Evolutionary conservation across 2,888 invertebrate genomes (phyloP), one percentile per base, ranked within the genome.

Genomic region (Athalia rosae): DNA sequence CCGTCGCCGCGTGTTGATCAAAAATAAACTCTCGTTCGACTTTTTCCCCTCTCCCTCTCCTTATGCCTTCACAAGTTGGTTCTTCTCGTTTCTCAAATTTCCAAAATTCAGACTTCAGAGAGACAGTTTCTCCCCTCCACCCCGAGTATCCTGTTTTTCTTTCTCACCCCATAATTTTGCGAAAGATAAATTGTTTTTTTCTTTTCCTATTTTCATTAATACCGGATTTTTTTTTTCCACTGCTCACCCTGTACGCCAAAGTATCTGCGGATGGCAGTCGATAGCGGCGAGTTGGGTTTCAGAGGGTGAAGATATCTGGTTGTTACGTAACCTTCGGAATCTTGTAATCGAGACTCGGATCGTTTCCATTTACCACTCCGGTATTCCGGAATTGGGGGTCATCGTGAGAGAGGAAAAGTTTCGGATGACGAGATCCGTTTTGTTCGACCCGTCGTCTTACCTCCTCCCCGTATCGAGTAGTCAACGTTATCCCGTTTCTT

Each of bases 301-400:
- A 13, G 45, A 63, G 8, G 13, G 13, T 11, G n/a, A n/a, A 6
- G 11, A 63, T 13, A 45, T 28, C 45, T 41, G 43, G 63, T 13
- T 43, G 63, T 43, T 63, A 47, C 43, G 13, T 2, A 63, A 63
- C 63, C 63, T 45, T 63, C n/a, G 43, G 63, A 47, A 63, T 53
- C 43, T 63, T 63, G 63, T 63, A 63, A 63, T 63, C 47, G 63
- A 63, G 63, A 63, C 63, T 63, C 28, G 13, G 63, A 63, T 63
- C 63, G 63, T 43, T 63, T 47, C 47, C 43, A 63, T 63, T 47
- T 63, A 63, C 7, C 53, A 6, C 63, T 63, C 11, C 6, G n/a
- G 45, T 13, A 45, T 43, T 63, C 63, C 5, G 63, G 11, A 6
- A 43, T 11, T 7, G 11, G 11, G 43, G 47, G 13, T 63, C 9